Base-by-base conservation (phyloP, 2,113 vertebrate species). In the Chlorodrepanis virens region DNA sequence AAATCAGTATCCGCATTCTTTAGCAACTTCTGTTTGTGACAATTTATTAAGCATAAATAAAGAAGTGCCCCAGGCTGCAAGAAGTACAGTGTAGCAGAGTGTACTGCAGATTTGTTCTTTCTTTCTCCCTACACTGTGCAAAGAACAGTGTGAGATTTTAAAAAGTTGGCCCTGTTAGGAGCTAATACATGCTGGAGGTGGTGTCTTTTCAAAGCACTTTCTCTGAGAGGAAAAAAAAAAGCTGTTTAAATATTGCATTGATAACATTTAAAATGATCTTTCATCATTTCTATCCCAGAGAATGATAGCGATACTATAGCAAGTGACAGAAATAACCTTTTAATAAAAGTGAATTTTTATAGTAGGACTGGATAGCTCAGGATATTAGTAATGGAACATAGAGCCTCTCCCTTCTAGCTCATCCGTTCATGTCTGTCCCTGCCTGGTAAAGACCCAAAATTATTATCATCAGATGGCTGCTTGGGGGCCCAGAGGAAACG, bases 281-380 rank as follows among this genome's bases (percentile, higher is more conserved):
- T 96, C 94, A 95, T 96, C 90, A 93, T 95, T 95, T 71, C 75
- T 93, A 21, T 94, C 75, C 15, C 60, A 95, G 85, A 97, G 90
- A 97, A 96, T 96, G 96, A 97, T 96, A 96, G 96, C 85, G 28
- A 94, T 94, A 90, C 92, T 96, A 91, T 69, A 96, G 91, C 90
- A 96, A 95, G 94, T 94, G 95, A 96, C 94, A 96, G 95, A 97
- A 97, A 97, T 96, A 96, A 96, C 93, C 95, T 97, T 97, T 97
- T 97, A 97, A 96, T 96, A 96, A 90, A 97, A 97, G 94, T 94
- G 93, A 96, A 95, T 97, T 96, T 97, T 96, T 96, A 96, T 96
- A 92, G 95, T 96, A 95, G 92, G 82, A 91, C 87, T 95, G 94
- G 75, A 96, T 97, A 71, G 92, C 94, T 95, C 92, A 92, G 95